Conservation (phyloP, 1,140 invertebrate species). For the Hermetia illucens region DNA sequence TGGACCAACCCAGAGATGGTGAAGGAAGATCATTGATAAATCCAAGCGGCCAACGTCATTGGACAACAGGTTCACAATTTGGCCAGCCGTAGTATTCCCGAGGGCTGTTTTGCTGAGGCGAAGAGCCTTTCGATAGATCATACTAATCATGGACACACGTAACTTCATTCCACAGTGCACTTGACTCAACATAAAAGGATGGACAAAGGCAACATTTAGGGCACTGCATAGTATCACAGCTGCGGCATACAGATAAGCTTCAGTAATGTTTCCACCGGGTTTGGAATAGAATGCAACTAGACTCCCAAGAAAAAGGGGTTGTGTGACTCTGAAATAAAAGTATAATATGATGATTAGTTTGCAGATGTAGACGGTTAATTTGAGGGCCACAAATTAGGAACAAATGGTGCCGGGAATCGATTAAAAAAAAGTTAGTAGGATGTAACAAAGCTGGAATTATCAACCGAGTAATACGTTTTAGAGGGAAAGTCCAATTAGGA, state of each 20-base stretch:
- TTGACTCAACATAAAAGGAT: conserved; percentile 64
- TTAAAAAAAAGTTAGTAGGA: not conserved
- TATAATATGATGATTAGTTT: not conserved
- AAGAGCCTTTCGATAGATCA: conserved; percentile 70
- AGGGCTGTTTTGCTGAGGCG: conserved; percentile 53
- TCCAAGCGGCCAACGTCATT: conserved; percentile 74
- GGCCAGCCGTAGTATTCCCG: conserved; percentile 63
- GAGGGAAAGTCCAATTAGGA: not conserved
- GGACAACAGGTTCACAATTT: conserved; percentile 84
- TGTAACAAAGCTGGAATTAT: not conserved
- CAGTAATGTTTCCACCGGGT: conserved; percentile 29
- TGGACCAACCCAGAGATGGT: conserved; percentile 71
- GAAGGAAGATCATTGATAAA: conserved; percentile 48
- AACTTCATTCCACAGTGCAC: conserved; percentile 66
- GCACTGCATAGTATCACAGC: conserved; percentile 53
- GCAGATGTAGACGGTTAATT: too few species aligned
- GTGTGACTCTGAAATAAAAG: conserved; percentile 44
- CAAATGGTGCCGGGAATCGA: too few species aligned
- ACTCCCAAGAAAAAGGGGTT: conserved; percentile 56
- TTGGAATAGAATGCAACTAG: conserved; percentile 53
- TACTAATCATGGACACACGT: conserved; percentile 57
- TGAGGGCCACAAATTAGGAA: too few species aligned
- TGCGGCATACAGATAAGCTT: conserved; percentile 50
- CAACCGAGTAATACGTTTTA: not conserved
- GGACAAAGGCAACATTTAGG: conserved; percentile 53